Evolutionary conservation across 2,113 vertebrate genomes (phyloP).

Genomic region (Vidua chalybeata): DNA sequence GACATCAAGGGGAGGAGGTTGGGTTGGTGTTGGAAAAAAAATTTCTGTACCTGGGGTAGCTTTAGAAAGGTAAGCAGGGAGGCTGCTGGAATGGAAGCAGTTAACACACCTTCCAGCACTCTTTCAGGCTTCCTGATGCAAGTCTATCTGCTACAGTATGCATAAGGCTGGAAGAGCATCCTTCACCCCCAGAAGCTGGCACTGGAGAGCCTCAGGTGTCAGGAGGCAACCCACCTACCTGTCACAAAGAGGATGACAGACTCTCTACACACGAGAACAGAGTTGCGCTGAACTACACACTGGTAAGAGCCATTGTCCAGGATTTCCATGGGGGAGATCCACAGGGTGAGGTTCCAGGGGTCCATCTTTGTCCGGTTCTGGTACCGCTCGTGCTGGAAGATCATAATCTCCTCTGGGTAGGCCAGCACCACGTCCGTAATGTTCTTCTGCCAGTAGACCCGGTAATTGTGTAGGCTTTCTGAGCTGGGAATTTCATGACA

Average conservation of each 20-base stretch:
- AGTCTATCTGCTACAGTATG: background rate
- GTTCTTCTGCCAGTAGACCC: constrained; percentile 75
- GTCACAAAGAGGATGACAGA: constrained; percentile 11
- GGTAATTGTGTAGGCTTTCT: background rate
- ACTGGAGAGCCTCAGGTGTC: background rate
- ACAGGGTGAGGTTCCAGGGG: constrained; percentile 40
- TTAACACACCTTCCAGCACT: background rate
- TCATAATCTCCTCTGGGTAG: background rate
- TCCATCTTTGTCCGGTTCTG: constrained; percentile 42
- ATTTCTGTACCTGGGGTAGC: background rate
- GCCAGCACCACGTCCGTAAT: background rate
- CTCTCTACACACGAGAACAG: background rate
- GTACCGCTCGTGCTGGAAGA: accelerated
- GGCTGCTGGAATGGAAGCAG: background rate
- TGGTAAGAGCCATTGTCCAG: constrained; percentile 60
- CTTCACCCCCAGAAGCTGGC: background rate
- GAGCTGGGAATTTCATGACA: background rate
- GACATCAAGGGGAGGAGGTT: background rate
- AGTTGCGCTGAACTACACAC: constrained; percentile 57
- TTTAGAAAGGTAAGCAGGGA: background rate
- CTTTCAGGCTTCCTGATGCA: background rate
- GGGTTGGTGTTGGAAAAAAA: background rate
- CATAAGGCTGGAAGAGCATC: background rate
- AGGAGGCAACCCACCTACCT: constrained; percentile 60
- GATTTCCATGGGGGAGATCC: constrained; percentile 27